Evolutionary conservation across 2,888 invertebrate genomes (phyloP).

Genomic region (Ferdinandea cuprea): DNA sequence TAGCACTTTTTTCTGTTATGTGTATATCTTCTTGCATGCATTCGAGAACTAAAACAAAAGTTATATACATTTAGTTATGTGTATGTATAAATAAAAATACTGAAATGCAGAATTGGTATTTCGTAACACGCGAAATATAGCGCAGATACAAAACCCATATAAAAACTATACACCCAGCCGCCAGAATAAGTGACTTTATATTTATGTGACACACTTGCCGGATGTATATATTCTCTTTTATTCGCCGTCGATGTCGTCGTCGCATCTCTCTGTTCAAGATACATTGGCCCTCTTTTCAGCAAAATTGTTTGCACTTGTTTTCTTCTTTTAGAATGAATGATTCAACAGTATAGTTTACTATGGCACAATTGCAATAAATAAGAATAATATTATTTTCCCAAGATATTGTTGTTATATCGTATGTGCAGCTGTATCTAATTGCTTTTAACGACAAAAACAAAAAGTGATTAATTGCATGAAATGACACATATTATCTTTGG

Average conservation of each 20-base stretch:
- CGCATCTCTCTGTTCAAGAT: constrained; percentile 60
- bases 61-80: constrained; percentile 34
- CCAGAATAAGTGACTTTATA: constrained; percentile 61
- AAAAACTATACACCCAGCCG: constrained; percentile 31
- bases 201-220: constrained; percentile 74
- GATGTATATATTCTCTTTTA: constrained; percentile 60
- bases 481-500: constrained; percentile 57
- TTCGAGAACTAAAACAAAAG: constrained; percentile 46
- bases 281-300: constrained; percentile 62
- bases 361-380: constrained; percentile 65
- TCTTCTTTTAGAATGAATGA: constrained; percentile 71
- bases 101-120: constrained; percentile 63
- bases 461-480: constrained; percentile 64
- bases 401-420: constrained; percentile 18
- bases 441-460: constrained; percentile 53
- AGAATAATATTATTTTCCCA: constrained; percentile 27
- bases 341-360: constrained; percentile 67
- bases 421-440: constrained; percentile 41
- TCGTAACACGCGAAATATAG: constrained; percentile 66
- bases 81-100: constrained; percentile 18
- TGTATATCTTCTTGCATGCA: constrained; percentile 38
- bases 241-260: constrained; percentile 24
- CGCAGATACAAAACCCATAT: constrained; percentile 27
- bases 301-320: constrained; percentile 46
- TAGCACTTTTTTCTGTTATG: constrained; percentile 13